Percentiles rank a stretch among this genome's conserved stretches.
phyloP scores from a whole-genome alignment of 2,797 vertebrate genomes.

The Rhadinocentrus ornatus region DNA sequence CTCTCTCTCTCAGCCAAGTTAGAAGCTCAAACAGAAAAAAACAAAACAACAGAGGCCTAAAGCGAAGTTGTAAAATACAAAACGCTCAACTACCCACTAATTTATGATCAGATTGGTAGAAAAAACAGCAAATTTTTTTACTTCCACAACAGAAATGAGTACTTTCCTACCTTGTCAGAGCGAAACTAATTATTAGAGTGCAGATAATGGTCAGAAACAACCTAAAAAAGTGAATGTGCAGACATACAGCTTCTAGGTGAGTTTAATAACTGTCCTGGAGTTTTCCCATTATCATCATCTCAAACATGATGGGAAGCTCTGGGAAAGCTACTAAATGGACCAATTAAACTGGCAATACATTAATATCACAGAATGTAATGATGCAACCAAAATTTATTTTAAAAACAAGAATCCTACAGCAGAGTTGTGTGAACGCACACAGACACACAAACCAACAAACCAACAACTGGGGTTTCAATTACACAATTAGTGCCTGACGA shows the following conservation, averaged over 20 bases:
- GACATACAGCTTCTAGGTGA: too few species aligned
- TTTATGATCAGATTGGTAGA: too few species aligned
- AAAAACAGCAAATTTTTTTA: too few species aligned
- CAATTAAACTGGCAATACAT: background rate
- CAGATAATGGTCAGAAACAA: too few species aligned
- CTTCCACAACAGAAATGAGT: too few species aligned
- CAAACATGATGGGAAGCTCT: background rate
- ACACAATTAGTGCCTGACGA: conserved; percentile 65
- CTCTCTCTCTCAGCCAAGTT: conserved; percentile 3
- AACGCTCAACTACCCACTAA: too few species aligned
- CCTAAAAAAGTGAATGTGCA: too few species aligned
- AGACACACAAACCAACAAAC: conserved; percentile 16
- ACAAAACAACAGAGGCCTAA: background rate
- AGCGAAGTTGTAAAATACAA: background rate
- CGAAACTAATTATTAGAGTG: too few species aligned
- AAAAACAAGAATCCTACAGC: background rate
- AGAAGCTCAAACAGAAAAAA: background rate
- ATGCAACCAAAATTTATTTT: background rate
- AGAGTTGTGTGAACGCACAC: conserved; percentile 1
- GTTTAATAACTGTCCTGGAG: background rate
- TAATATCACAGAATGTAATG: background rate
- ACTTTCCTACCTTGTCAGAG: too few species aligned
- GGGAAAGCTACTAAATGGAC: background rate
- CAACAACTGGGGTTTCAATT: conserved; percentile 55
- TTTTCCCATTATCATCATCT: conserved; percentile 7